These are phyloP conservation scores for Prosopocoilus inquinatus DNA, from an alignment of 2,888 invertebrate genomes.

Conservation along the genomic window DNA sequence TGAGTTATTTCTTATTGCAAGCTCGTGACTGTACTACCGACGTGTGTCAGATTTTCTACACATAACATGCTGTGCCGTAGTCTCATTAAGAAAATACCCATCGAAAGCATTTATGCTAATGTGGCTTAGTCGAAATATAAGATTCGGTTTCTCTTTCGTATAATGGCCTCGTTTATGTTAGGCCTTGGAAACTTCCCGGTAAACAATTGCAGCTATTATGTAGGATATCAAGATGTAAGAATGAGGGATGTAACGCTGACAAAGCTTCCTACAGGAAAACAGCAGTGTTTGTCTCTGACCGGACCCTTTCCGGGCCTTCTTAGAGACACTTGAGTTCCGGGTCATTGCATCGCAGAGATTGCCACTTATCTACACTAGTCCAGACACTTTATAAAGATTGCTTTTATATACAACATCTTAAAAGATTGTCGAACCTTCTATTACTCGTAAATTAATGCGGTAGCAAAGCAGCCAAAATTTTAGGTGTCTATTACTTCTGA, in stretches of 20 bases:
- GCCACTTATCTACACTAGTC: constrained; percentile 26
- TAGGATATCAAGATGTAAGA: constrained; percentile 10
- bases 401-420: constrained; percentile 8
- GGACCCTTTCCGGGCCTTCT: constrained; percentile 39
- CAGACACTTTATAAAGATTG: constrained; percentile 25
- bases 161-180: constrained; percentile 5
- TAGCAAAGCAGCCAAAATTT: constrained; percentile 24
- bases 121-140: constrained; percentile 15
- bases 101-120: constrained; percentile 25
- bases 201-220: constrained; percentile 20
- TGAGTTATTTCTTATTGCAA: constrained; percentile 14
- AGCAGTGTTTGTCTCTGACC: constrained; percentile 37
- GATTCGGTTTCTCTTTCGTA: constrained; percentile 18
- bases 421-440: constrained; percentile 11
- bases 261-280: constrained; percentile 36
- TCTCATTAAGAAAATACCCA: constrained; percentile 26
- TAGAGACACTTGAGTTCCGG: constrained; percentile 37
- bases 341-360: constrained; percentile 34
- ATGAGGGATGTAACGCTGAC: constrained; percentile 28
- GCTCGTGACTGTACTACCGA: constrained; percentile 23
- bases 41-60: constrained; percentile 24
- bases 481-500: constrained; percentile 27
- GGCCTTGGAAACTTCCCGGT: constrained; percentile 2
- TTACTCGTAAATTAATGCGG: background rate
- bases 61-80: constrained; percentile 22